Evolutionary conservation across 2,888 invertebrate species (phyloP), one percentile per base, ranked within the genome.

Genomic region (Eueremaeus valkanovi): DNA sequence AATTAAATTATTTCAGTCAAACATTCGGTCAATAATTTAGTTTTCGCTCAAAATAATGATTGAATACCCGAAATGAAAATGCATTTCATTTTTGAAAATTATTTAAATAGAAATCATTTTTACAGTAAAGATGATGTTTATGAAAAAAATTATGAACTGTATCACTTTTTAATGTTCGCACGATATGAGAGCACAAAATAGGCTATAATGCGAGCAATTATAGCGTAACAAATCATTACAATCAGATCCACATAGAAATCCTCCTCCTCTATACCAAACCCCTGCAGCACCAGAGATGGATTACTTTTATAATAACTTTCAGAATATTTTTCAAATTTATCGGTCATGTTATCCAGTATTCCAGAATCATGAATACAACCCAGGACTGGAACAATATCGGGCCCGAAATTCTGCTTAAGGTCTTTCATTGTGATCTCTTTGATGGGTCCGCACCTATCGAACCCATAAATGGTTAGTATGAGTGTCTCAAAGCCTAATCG

Each of bases 401-500:
- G 58, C 16, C 75, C 75, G 13, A 75, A 45, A 11, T 33, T 21
- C 51, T 27, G 21, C 21, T 72, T 55, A 6, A 75, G 9, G 9
- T 72, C 72, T 45, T 72, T 72, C 36, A 75, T 33, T 16, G 51
- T 72, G 21, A 75, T 58, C 24, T 42, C 58, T 61, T 40, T 21
- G 0, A 72, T 58, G 78, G 89, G 89, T 9, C 95, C 85, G 70
- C 89, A 88, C 33, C 95, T 85, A 68, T 88, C 88, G 80, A 88
- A 88, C 0, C 92, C 90, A 83, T 96, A 96, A 21, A 93, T 88
- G 0, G 92, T 89, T 82, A 92, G 90, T 1, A 95, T 86, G 0
- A 92, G 88, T 16, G 95, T 93, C 83, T 96, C 95, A 84, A 95
- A 96, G 13, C 92, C 90, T 21, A 95, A 95, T 77, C 95, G 87